Base-by-base conservation (phyloP, 2,113 vertebrate species). In the Thryonomys swinderianus region DNA sequence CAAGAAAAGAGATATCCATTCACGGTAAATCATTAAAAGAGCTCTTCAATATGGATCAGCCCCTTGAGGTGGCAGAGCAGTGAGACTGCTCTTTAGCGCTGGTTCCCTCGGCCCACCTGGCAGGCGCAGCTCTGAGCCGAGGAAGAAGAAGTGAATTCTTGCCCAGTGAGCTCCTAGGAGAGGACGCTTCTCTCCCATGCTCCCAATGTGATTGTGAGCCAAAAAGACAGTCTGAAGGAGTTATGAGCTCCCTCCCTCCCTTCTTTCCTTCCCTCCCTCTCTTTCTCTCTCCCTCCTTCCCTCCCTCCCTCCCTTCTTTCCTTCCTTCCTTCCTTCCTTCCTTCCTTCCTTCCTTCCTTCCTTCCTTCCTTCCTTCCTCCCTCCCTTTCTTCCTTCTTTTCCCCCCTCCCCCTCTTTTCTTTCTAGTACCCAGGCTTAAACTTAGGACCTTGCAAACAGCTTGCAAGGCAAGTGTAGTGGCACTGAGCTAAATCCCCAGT, bases 21-120 rank as follows among this genome's bases (percentile, higher is more conserved):
- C 51, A 86, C 3, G 81, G 25, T 87, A 97, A 97, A 96, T 94
- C 94, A 97, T 89, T 92, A 96, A 92, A 96, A 83, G 91, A 93
- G 67, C 25, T 93, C 57, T 91, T 51, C 74, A 74, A 11, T 92
- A 95, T 76, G 67, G 93, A 95, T 87, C 84, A 89, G 57, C 45
- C 73, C 73, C 67, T 78, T 71, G 89, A 90, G 91, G 45, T 7
- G 34, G 51, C 16, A 92, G 67, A 4, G n/a, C 27, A 66, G 73
- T 61, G 37, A 45, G 62, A 67, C 51, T 95, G 51, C 91, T 96
- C 96, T 74, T 78, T 94, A 79, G 25, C 8, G 42, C 4, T 14
- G 37, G 34, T 89, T 61, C 59, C 32, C 51, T 66, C 2, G 48
- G 45, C 40, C 23, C 4, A 71, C 23, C 7, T 17, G 73, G 73